A percentile compares a stretch with the other conserved stretches of the same genome.
Evolutionary conservation across 2,113 vertebrate genomes (phyloP).

Genomic region (Pedionomus torquatus): DNA sequence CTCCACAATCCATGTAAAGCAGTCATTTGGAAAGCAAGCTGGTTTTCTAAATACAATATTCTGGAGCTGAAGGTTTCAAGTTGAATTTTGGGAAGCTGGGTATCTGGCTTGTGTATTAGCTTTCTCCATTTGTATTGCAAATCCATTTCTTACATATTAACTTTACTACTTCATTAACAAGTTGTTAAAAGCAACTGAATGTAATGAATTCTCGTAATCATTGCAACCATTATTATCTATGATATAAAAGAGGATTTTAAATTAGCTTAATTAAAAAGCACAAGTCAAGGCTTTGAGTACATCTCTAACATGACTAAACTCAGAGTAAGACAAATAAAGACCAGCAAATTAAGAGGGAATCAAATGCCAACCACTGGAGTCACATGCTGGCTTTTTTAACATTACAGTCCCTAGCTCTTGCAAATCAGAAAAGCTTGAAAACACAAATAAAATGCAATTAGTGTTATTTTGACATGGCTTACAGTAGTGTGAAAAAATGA

Average conservation of each 20-base stretch:
- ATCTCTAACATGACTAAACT: background rate
- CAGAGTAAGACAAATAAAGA: background rate
- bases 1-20: background rate
- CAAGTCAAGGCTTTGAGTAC: background rate
- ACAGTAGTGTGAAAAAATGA: background rate
- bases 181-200: background rate
- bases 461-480: background rate
- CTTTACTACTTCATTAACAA: background rate
- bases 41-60: background rate
- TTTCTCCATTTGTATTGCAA: background rate
- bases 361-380: background rate
- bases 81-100: background rate
- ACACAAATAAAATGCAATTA: background rate
- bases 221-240: background rate
- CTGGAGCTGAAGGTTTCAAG: background rate
- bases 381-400: background rate
- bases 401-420: background rate
- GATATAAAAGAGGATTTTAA: background rate
- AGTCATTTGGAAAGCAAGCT: background rate
- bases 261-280: background rate
- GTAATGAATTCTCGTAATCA: background rate
- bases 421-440: background rate
- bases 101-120: background rate
- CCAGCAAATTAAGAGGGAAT: background rate
- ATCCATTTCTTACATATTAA: background rate